These are phyloP conservation scores for Helarctos malayanus DNA, from an alignment of 2,797 vertebrate genomes.

Conservation along the genomic window DNA sequence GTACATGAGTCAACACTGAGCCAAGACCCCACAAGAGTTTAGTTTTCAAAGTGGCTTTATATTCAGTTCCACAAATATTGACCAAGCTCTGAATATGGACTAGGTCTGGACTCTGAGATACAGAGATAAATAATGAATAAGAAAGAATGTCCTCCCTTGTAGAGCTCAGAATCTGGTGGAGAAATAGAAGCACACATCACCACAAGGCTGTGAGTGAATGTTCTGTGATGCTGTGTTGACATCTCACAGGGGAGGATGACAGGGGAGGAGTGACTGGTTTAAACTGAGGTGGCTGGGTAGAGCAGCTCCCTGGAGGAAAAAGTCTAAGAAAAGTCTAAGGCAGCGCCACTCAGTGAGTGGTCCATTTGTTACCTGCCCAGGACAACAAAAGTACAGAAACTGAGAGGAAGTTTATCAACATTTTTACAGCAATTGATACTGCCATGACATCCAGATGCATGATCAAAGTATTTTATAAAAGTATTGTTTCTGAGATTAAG, in stretches of 20 bases:
- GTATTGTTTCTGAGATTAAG: not conserved
- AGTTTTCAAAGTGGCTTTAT: not conserved
- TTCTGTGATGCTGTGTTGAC: not conserved
- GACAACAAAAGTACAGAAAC: not conserved
- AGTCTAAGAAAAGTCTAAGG: not conserved
- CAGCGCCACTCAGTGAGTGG: not conserved
- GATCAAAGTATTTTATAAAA: not conserved
- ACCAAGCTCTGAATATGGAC: not conserved
- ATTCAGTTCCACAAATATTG: not conserved
- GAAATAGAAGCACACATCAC: not conserved
- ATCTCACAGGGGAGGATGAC: not conserved
- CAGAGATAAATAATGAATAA: not conserved
- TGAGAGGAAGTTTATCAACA: not conserved
- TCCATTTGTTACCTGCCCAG: not conserved
- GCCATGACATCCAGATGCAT: not conserved
- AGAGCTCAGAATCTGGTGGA: not conserved
- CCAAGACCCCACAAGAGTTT: slow-evolving; percentile 11
- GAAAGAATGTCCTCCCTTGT: not conserved
- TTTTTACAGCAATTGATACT: not conserved
- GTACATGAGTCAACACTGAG: not conserved
- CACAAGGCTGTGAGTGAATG: not conserved
- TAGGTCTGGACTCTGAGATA: not conserved
- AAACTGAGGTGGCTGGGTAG: not conserved
- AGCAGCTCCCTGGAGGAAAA: not conserved
- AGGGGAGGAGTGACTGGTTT: not conserved